Evolutionary conservation across 2,888 invertebrate genomes (phyloP).

Genomic region (Nephrotoma flavescens): DNA sequence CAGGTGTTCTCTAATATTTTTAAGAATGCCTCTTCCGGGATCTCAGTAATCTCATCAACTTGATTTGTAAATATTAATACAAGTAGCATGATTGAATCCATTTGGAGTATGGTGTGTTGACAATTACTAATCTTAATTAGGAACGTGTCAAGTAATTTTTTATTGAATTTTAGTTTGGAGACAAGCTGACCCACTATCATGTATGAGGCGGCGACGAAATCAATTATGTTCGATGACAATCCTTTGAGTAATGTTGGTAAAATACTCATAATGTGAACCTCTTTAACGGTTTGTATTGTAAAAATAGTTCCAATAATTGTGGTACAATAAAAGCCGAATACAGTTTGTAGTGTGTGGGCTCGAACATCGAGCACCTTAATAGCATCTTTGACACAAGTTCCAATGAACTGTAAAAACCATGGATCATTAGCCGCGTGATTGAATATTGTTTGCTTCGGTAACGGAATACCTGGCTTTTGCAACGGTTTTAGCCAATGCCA

Average conservation of each 20-base stretch:
- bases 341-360: conserved; percentile 46
- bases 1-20: conserved; percentile 35
- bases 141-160: conserved; percentile 41
- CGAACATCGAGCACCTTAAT: conserved; percentile 43
- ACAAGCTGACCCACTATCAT: conserved; percentile 58
- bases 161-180: conserved; percentile 43
- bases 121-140: conserved; percentile 42
- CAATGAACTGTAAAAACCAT: conserved; percentile 47
- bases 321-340: conserved; percentile 69
- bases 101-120: conserved; percentile 36
- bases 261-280: conserved; percentile 50
- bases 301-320: conserved; percentile 57
- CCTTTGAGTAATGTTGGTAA: conserved; percentile 58
- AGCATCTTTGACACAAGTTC: conserved; percentile 39
- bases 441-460: conserved; percentile 56
- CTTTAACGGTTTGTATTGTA: conserved; percentile 37
- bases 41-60: conserved; percentile 29
- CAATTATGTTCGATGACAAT: conserved; percentile 46
- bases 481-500: conserved; percentile 66
- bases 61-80: conserved; percentile 58
- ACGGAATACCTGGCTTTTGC: conserved; percentile 57
- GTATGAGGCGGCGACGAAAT: conserved; percentile 59
- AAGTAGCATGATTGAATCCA: conserved; percentile 49
- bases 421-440: conserved; percentile 53
- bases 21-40: conserved; percentile 38